phyloP scores from a whole-genome alignment of 2,888 invertebrate species.

The Chromoteleia sp. region DNA sequence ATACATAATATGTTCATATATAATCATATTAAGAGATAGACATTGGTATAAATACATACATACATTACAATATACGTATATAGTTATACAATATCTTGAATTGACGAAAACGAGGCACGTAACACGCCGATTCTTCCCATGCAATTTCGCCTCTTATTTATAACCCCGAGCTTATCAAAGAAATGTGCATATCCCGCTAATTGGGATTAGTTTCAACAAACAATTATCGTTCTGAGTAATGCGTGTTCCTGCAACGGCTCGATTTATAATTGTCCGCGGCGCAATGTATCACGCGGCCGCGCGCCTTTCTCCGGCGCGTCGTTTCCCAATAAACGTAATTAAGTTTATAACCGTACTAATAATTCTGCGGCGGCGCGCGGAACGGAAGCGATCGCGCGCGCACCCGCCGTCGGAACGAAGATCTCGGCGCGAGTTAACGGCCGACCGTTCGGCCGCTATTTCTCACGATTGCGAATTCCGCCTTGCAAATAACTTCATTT shows the following conservation, averaged over 20 bases:
- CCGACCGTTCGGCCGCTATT: slow-evolving; percentile 46
- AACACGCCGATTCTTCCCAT: slow-evolving; percentile 10
- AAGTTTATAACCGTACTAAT: slow-evolving; percentile 65
- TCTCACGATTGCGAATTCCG: slow-evolving; percentile 66
- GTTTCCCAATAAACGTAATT: slow-evolving; percentile 68
- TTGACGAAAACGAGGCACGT: slow-evolving; percentile 13
- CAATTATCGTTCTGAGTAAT: slow-evolving; percentile 53
- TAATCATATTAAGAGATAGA: no score
- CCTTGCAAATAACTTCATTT: slow-evolving; percentile 62
- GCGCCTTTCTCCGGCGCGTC: slow-evolving; percentile 44
- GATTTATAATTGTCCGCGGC: slow-evolving; percentile 56
- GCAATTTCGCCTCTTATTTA: slow-evolving; percentile 7
- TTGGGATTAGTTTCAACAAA: slow-evolving; percentile 58
- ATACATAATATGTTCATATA: no score
- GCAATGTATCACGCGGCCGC: slow-evolving; percentile 49
- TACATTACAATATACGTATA: no score
- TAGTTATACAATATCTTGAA: no score
- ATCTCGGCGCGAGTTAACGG: slow-evolving; percentile 48
- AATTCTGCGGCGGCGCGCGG: slow-evolving; percentile 51
- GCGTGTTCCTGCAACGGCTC: slow-evolving; percentile 41
- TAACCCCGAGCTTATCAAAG: slow-evolving; percentile 28
- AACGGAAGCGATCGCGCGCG: slow-evolving; percentile 49
- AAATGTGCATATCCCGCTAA: slow-evolving; percentile 54
- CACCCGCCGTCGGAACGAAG: slow-evolving; percentile 42
- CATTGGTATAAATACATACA: no score